These are phyloP conservation scores for Zosterops japonicus DNA, from an alignment of 2,113 vertebrate species.

Conservation along the genomic window DNA sequence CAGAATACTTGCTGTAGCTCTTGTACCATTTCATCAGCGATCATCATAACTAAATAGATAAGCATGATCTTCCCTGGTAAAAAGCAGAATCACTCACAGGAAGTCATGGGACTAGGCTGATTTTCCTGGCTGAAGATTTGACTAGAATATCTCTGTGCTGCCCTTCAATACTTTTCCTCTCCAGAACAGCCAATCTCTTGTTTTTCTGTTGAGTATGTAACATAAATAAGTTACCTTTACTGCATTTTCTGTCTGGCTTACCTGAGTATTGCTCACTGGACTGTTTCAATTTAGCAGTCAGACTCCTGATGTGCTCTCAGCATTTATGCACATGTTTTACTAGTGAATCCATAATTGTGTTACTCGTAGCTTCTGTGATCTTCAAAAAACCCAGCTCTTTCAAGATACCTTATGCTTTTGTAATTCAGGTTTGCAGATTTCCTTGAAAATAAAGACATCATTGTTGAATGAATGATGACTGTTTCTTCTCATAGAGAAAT, in stretches of 20 bases:
- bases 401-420: conserved; percentile 26
- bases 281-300: not conserved
- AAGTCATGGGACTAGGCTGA: not conserved
- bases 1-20: not conserved
- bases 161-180: not conserved
- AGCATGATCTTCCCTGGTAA: not conserved
- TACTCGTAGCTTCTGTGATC: not conserved
- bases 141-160: not conserved
- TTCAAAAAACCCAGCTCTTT: not conserved
- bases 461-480: conserved; percentile 21
- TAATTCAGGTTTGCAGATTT: conserved; percentile 20
- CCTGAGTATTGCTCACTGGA: not conserved
- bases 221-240: not conserved
- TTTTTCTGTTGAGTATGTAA: not conserved
- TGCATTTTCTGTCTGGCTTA: not conserved
- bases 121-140: not conserved
- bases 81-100: not conserved
- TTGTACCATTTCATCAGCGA: not conserved
- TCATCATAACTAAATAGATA: not conserved
- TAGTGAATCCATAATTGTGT: not conserved
- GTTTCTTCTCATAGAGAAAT: conserved; percentile 33
- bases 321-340: not conserved
- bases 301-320: not conserved
- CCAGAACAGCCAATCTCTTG: not conserved
- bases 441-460: conserved; percentile 19